phyloP scores from a whole-genome alignment of 2,797 vertebrate genomes.

The Lepus oiostolus region DNA sequence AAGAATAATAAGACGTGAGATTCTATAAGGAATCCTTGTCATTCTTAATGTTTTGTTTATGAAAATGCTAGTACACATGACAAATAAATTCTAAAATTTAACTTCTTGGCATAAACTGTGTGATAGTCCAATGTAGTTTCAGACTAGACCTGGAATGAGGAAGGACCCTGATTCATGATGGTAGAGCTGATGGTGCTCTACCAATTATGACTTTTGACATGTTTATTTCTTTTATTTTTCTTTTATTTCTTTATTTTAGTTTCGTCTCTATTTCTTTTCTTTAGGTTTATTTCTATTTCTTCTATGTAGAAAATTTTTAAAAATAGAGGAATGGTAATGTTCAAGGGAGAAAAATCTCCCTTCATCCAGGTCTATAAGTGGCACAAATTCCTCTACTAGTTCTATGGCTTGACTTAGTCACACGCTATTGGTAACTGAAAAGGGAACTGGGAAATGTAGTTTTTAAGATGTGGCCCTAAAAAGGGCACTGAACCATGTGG shows the following conservation, averaged over 20 bases:
- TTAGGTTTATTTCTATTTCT: not conserved
- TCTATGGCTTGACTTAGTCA: not conserved
- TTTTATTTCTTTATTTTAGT: too few relatives aligned
- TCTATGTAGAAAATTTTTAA: not conserved
- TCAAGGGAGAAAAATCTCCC: not conserved
- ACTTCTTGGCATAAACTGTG: not conserved
- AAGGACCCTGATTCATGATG: not conserved
- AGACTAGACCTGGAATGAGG: not conserved
- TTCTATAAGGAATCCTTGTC: not conserved
- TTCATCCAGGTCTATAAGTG: not conserved
- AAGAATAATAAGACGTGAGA: not conserved
- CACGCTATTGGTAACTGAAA: not conserved
- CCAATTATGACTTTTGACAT: not conserved
- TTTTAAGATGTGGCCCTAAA: not conserved
- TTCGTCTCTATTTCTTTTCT: too few relatives aligned
- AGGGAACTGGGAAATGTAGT: constrained; percentile 44
- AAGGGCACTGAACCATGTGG: not conserved
- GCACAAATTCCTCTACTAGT: not conserved
- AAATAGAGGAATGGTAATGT: not conserved
- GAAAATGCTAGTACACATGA: constrained; percentile 1
- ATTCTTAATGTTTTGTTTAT: constrained; percentile 6
- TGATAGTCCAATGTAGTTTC: not conserved
- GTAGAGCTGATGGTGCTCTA: not conserved
- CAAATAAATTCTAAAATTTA: not conserved
- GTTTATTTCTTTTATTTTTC: too few relatives aligned